Percentiles rank a stretch among this genome's conserved stretches.
phyloP scores from a whole-genome alignment of 1,140 invertebrate species.

The Hycleus cichorii region DNA sequence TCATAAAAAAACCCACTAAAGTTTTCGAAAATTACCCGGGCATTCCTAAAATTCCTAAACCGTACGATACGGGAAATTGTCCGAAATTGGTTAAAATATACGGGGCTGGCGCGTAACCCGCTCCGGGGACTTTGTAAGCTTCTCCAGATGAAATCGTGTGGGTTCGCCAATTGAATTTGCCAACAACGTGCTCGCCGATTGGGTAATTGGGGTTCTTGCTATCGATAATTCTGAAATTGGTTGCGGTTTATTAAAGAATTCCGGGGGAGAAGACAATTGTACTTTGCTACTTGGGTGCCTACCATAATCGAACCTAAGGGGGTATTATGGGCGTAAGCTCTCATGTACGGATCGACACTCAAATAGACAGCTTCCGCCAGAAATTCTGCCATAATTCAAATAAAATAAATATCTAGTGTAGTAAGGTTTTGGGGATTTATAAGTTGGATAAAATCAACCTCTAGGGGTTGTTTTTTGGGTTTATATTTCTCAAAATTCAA shows the following conservation, averaged over 20 bases:
- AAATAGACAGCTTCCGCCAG: conserved; percentile 55
- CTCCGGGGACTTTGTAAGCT: neutral
- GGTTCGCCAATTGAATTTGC: conserved; percentile 50
- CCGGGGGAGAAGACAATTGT: neutral
- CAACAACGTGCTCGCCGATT: conserved; percentile 44
- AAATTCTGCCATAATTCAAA: conserved; percentile 44
- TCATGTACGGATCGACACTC: conserved; percentile 64
- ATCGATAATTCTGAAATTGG: conserved; percentile 36
- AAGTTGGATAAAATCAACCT: too few species aligned
- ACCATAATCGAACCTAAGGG: conserved; percentile 52
- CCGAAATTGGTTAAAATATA: conserved; percentile 43
- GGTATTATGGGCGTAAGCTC: conserved; percentile 45
- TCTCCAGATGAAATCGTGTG: conserved; percentile 42
- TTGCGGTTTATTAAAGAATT: neutral
- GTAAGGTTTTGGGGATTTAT: too few species aligned
- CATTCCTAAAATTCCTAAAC: conserved; percentile 26
- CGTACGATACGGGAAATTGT: conserved; percentile 43
- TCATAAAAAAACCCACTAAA: neutral
- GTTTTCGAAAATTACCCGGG: conserved; percentile 24
- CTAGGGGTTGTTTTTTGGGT: too few species aligned
- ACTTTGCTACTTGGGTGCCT: conserved; percentile 54
- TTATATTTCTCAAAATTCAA: too few species aligned
- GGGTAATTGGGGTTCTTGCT: conserved; percentile 46
- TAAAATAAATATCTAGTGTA: too few species aligned
- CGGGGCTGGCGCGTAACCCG: conserved; percentile 6